Evolutionary conservation across 2,888 invertebrate species (phyloP).

Genomic region (Trachelus iudaicus): DNA sequence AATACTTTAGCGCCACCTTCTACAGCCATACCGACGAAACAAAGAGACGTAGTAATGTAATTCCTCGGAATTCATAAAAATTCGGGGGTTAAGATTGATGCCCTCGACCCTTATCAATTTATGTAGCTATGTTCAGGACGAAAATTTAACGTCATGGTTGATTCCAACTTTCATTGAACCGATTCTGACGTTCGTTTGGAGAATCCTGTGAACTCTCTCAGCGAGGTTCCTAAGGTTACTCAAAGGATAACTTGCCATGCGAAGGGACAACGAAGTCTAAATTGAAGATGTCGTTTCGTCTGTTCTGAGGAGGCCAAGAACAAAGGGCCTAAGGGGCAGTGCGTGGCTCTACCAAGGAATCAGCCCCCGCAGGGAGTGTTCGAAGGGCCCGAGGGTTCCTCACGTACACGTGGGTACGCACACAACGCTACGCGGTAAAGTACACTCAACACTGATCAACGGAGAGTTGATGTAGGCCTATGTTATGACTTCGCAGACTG

Average conservation of each 20-base stretch:
- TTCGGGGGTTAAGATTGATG: neutral
- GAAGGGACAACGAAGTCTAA: neutral
- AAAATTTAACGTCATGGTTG: neutral
- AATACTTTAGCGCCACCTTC: neutral
- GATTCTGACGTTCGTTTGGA: neutral
- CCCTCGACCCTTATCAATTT: too few species aligned
- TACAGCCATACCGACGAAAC: neutral
- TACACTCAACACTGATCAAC: constrained; percentile 19
- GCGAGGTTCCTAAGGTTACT: neutral
- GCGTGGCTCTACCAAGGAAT: constrained; percentile 60
- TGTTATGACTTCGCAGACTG: constrained; percentile 27
- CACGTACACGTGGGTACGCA: constrained; percentile 24
- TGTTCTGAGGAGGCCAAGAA: constrained; percentile 10
- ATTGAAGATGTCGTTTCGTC: neutral
- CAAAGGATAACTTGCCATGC: neutral
- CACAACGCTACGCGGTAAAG: neutral
- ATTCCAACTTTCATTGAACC: neutral
- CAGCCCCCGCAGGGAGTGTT: constrained; percentile 55
- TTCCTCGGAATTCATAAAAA: neutral
- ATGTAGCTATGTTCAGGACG: neutral
- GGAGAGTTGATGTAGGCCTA: constrained; percentile 13
- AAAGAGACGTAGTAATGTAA: neutral
- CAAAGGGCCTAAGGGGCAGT: constrained; percentile 57
- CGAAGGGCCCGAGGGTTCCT: constrained; percentile 44
- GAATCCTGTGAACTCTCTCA: neutral